phyloP scores from a whole-genome alignment of 2,113 vertebrate genomes.

The Rattus norvegicus region DNA sequence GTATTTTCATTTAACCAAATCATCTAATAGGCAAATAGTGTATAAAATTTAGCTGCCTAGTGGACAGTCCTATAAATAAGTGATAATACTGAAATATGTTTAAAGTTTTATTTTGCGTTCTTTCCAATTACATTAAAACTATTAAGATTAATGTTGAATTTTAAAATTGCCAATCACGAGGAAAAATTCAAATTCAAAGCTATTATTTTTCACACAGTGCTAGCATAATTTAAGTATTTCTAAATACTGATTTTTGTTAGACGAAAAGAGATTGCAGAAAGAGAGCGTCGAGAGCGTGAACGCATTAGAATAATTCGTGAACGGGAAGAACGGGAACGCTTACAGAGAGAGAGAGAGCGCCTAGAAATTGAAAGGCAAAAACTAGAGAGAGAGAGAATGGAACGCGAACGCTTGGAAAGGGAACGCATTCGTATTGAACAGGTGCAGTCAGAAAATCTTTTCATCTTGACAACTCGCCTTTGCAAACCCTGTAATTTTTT shows the following conservation, averaged over 20 bases:
- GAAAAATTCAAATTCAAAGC: constrained; percentile 73
- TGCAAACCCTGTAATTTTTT: constrained; percentile 71
- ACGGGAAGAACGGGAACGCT: constrained; percentile 94
- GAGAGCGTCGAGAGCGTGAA: constrained; percentile 93
- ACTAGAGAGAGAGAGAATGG: constrained; percentile 96
- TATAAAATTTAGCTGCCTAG: constrained; percentile 64
- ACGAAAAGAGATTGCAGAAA: constrained; percentile 94
- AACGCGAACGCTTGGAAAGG: constrained; percentile 96
- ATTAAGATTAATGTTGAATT: constrained; percentile 70
- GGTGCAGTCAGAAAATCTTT: constrained; percentile 88
- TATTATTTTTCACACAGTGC: constrained; percentile 77
- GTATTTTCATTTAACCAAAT: constrained; percentile 71
- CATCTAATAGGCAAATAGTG: constrained; percentile 57
- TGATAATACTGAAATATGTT: constrained; percentile 68
- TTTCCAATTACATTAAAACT: constrained; percentile 77
- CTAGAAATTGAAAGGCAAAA: constrained; percentile 98
- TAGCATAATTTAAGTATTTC: constrained; percentile 82
- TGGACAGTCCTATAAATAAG: constrained; percentile 68
- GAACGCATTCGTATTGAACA: constrained; percentile 98
- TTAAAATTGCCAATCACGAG: constrained; percentile 73
- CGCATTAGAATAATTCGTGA: constrained; percentile 93
- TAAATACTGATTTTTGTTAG: constrained; percentile 84
- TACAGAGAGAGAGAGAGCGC: constrained; percentile 95
- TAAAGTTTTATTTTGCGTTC: constrained; percentile 74
- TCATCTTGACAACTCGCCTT: constrained; percentile 79